phyloP scores from a whole-genome alignment of 2,797 vertebrate species.

The Gastrophryne carolinensis region DNA sequence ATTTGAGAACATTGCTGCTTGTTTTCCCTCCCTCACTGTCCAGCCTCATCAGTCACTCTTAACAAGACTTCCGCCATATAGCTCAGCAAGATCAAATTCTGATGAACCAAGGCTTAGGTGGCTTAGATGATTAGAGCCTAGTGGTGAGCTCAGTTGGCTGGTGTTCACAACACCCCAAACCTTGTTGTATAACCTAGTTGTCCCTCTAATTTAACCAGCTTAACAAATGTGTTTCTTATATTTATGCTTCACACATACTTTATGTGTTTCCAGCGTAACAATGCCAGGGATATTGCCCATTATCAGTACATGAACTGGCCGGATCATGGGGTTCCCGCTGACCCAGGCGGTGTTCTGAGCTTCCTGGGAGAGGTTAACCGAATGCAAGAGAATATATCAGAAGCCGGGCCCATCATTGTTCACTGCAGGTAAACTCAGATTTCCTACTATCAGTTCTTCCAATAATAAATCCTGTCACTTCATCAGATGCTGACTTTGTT shows the following conservation, averaged over 20 bases:
- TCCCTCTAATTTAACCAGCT: too few species aligned
- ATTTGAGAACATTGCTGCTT: too few species aligned
- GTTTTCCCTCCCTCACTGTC: too few species aligned
- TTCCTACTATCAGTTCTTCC: too few species aligned
- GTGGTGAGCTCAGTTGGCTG: neutral
- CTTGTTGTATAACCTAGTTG: neutral
- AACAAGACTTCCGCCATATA: too few species aligned
- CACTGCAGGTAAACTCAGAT: constrained; percentile 85
- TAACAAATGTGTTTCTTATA: too few species aligned
- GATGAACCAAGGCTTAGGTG: too few species aligned
- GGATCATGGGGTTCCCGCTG: constrained; percentile 88
- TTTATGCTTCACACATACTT: too few species aligned
- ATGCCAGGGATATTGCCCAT: constrained; percentile 78
- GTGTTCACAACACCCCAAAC: neutral
- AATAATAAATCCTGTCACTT: neutral
- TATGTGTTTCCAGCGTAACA: neutral
- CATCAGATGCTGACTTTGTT: neutral
- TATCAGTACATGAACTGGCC: constrained; percentile 97
- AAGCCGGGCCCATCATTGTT: constrained; percentile 83
- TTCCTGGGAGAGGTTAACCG: constrained; percentile 89
- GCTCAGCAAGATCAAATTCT: too few species aligned
- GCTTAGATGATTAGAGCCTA: too few species aligned
- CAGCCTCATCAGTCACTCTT: too few species aligned
- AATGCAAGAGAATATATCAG: constrained; percentile 75
- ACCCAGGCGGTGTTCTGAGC: constrained; percentile 88